These are phyloP conservation scores for Molorchus minor DNA, from an alignment of 2,888 invertebrate species.

Conservation along the genomic window DNA sequence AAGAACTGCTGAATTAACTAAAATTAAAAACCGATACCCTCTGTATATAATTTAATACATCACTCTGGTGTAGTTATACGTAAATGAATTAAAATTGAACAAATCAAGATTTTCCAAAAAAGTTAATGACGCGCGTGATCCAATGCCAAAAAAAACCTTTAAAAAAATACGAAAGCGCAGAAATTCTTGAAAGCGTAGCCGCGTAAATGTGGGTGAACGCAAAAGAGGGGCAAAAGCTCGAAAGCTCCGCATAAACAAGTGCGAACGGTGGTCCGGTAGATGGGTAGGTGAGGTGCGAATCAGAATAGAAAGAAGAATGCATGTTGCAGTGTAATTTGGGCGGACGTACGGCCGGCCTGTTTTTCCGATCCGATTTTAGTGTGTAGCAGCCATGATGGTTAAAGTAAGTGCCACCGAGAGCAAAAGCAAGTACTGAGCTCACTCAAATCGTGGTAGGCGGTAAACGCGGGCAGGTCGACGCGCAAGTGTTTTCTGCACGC, in stretches of 20 bases:
- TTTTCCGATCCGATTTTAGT: slow-evolving; percentile 46
- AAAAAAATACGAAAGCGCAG: slow-evolving; percentile 20
- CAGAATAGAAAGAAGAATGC: slow-evolving; percentile 47
- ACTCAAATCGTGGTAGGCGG: slow-evolving; percentile 62
- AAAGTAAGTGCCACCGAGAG: slow-evolving; percentile 53
- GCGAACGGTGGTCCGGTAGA: slow-evolving; percentile 28
- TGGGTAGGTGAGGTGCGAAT: slow-evolving; percentile 42
- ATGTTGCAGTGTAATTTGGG: slow-evolving; percentile 55
- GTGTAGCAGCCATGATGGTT: slow-evolving; percentile 58
- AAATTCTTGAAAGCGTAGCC: slow-evolving; percentile 12
- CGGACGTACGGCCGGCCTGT: slow-evolving; percentile 49
- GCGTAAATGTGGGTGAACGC: slow-evolving; percentile 25
- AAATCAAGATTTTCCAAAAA: no score
- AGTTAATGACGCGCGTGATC: no score
- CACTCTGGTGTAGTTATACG: no score
- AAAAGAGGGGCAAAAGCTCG: slow-evolving; percentile 25
- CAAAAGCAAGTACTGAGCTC: slow-evolving; percentile 47
- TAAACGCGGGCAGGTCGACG: slow-evolving; percentile 61
- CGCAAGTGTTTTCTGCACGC: slow-evolving; percentile 61
- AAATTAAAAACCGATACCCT: no score
- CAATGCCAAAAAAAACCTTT: no score
- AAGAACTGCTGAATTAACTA: no score
- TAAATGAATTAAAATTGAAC: no score
- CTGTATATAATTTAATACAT: no score
- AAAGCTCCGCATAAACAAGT: slow-evolving; percentile 33